Evolutionary conservation across 2,113 vertebrate genomes (phyloP).

Genomic region (Leptosomus discolor): DNA sequence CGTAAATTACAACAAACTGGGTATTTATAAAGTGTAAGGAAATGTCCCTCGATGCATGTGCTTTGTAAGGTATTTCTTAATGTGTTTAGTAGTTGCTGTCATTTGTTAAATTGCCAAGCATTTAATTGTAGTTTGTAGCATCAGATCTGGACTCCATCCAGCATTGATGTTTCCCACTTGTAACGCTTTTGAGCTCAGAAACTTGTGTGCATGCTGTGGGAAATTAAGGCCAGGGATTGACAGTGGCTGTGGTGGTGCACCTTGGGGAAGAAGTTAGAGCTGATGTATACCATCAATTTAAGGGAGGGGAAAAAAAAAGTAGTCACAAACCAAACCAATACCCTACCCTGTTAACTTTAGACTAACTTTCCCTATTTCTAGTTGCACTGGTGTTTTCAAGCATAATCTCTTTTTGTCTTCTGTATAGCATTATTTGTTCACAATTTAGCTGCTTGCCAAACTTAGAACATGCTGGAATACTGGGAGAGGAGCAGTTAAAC

Average conservation of each 20-base stretch:
- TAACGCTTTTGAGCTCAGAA: neutral
- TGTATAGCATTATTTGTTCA: neutral
- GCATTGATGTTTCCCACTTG: neutral
- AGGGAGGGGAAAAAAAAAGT: neutral
- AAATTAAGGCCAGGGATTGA: neutral
- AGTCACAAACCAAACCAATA: neutral
- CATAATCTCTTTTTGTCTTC: neutral
- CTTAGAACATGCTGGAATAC: neutral
- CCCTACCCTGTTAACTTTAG: neutral
- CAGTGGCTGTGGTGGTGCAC: neutral
- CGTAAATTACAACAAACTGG: neutral
- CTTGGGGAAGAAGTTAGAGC: neutral
- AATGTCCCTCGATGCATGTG: neutral
- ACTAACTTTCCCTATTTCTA: neutral
- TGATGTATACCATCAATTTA: neutral
- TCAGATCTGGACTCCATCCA: neutral
- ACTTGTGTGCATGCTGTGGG: neutral
- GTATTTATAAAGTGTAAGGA: neutral
- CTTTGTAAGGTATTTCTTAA: neutral
- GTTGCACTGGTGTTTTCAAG: neutral
- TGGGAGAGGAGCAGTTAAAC: neutral
- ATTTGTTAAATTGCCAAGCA: neutral
- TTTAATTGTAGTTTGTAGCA: neutral
- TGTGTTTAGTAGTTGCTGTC: neutral
- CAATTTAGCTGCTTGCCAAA: neutral